A percentile compares a stretch with the other conserved stretches of the same genome.
These are phyloP conservation scores for Leucophenga varia DNA, from an alignment of 1,140 invertebrate genomes.

Conservation along the genomic window DNA sequence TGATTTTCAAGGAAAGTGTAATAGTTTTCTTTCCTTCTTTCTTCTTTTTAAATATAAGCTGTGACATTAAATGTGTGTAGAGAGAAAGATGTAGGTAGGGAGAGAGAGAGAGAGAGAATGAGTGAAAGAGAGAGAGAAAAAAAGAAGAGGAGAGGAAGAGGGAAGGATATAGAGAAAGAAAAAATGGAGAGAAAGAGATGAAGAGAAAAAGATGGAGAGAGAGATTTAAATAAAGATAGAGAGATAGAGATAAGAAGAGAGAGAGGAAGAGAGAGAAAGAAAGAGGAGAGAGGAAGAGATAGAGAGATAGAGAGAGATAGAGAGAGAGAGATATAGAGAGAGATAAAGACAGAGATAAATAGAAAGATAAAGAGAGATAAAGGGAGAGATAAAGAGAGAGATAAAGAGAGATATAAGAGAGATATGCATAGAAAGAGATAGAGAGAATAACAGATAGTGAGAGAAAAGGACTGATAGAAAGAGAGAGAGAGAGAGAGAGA, in stretches of 20 bases:
- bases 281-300: not conserved
- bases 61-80: constrained; percentile 5
- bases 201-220: not conserved
- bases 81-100: not conserved
- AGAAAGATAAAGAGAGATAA: too few species aligned
- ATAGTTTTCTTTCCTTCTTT: not conserved
- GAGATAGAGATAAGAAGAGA: not conserved
- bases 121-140: constrained; percentile 6
- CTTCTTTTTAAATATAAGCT: constrained; percentile 10
- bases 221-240: not conserved
- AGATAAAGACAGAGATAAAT: too few species aligned
- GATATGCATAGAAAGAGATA: too few species aligned
- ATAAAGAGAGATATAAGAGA: too few species aligned
- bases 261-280: not conserved
- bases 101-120: not conserved
- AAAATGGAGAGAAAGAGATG: not conserved
- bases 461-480: too few species aligned
- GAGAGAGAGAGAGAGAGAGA: too few species aligned
- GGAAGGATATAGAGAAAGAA: not conserved
- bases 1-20: too few species aligned
- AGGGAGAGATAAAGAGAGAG: too few species aligned
- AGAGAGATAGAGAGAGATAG: too few species aligned
- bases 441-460: too few species aligned
- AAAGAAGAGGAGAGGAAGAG: constrained; percentile 2
- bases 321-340: too few species aligned